Evolutionary conservation across 2,797 vertebrate species (phyloP).

Genomic region (Bradypodion ventrale): DNA sequence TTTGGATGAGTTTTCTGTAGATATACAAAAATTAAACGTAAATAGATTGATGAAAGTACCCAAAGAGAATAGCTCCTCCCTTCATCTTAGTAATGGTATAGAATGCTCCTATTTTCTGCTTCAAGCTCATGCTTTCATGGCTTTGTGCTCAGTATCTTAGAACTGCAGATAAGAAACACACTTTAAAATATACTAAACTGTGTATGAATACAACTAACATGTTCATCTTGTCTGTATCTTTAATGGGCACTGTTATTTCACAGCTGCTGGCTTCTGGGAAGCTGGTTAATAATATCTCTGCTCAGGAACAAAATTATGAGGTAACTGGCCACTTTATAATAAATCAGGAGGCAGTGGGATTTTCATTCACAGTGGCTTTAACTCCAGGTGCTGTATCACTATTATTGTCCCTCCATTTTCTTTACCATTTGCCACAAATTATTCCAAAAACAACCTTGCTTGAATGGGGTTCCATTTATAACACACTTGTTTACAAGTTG

Average conservation of each 20-base stretch:
- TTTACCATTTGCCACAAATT: background rate
- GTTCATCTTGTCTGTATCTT: constrained; percentile 35
- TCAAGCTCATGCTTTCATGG: constrained; percentile 57
- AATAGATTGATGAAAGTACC: constrained; percentile 50
- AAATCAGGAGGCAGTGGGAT: constrained; percentile 42
- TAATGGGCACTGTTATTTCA: constrained; percentile 59
- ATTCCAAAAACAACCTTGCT: background rate
- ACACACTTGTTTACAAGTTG: background rate
- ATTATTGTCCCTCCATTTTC: background rate
- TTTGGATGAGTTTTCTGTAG: too few relatives aligned
- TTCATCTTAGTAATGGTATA: background rate
- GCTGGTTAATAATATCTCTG: constrained; percentile 56
- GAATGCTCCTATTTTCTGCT: constrained; percentile 57
- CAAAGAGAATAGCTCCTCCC: constrained; percentile 14
- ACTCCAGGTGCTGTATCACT: constrained; percentile 8
- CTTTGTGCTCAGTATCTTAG: constrained; percentile 62
- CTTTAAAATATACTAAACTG: constrained; percentile 66
- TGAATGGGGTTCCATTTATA: background rate
- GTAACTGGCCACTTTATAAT: constrained; percentile 38
- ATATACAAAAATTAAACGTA: too few relatives aligned
- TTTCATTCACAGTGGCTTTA: constrained; percentile 41
- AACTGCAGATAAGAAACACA: constrained; percentile 66
- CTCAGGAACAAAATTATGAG: constrained; percentile 55
- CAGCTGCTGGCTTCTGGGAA: constrained; percentile 51
- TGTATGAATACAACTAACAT: constrained; percentile 65